These are phyloP conservation scores for Diogma glabrata DNA, from an alignment of 2,888 invertebrate genomes.

Conservation along the genomic window DNA sequence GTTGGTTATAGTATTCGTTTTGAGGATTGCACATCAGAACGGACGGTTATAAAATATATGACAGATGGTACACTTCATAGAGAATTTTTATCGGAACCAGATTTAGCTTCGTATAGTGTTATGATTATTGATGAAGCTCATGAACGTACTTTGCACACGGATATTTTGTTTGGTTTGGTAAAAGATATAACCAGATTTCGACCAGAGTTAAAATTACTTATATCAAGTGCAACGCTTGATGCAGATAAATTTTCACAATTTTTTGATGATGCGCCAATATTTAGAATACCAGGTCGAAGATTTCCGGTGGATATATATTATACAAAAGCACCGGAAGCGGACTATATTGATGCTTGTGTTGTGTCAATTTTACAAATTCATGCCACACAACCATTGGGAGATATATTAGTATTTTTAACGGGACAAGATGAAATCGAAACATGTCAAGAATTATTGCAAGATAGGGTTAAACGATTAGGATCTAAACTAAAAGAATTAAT, in stretches of 20 bases:
- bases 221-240: slow-evolving; percentile 96
- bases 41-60: slow-evolving; percentile 97
- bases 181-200: slow-evolving; percentile 91
- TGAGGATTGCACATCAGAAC: slow-evolving; percentile 97
- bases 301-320: slow-evolving; percentile 97
- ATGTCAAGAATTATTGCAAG: slow-evolving; percentile 78
- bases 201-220: slow-evolving; percentile 86
- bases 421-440: slow-evolving; percentile 83
- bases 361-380: slow-evolving; percentile 96
- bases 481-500: slow-evolving; percentile 86
- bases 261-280: slow-evolving; percentile 97
- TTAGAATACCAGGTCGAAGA: slow-evolving; percentile 91
- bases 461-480: slow-evolving; percentile 83
- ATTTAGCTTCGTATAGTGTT: slow-evolving; percentile 89
- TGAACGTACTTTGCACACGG: slow-evolving; percentile 95
- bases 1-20: slow-evolving; percentile 89
- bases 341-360: slow-evolving; percentile 97
- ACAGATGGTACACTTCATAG: slow-evolving; percentile 96
- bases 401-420: slow-evolving; percentile 95
- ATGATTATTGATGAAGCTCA: slow-evolving; percentile 99
- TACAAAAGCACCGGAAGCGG: slow-evolving; percentile 98
- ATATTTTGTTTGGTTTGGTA: slow-evolving; percentile 94
- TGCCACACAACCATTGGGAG: slow-evolving; percentile 91
- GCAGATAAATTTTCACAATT: slow-evolving; percentile 96
- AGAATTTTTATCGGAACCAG: slow-evolving; percentile 96